Evolutionary conservation across 2,797 vertebrate genomes (phyloP), one percentile per base, ranked within the genome.

Genomic region (Sebastes nivosus): DNA sequence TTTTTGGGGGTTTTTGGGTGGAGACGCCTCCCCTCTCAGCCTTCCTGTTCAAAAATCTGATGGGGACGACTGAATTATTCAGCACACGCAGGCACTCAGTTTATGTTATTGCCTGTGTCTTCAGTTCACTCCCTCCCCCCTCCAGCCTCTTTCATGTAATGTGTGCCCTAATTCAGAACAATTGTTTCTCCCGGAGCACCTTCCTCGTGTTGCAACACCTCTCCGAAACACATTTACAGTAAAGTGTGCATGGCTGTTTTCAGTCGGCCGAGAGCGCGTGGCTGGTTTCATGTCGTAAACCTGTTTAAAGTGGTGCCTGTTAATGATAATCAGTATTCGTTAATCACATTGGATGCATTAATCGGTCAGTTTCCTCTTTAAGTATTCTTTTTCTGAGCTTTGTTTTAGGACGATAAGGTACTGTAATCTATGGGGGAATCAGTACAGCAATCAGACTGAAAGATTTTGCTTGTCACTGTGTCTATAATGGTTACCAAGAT

Each of bases 51-150:
- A 74, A 64, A 50, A 85, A 79, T 87, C 87, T 67, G 75, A 84
- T 38, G 67, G 72, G 82, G 73, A 29, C 24, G 55, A 65, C 79
- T 92, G 85, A 92, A 93, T 91, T 82, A 94, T 94, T 95, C 79
- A 93, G 59, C 84, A 72, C 58, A 64, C 9, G 8, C 24, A 86
- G 89, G 72, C 85, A 55, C 76, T 86, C 67, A 4, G 42, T 79
- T 86, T 86, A 72, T 76, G 38, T 87, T 82, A 72, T 75, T 73
- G 79, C 86, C 82, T 75, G 75, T 79, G 84, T 91, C 81, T 87
- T 84, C 76, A 63, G 59, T 75, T 86, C 72, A 58, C 75, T 32
- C 54, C 61, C 59, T n/a, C 61, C 10, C 55, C 57, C 74, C 76
- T 36, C 36, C 57, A 36, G 77, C 83, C 57, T 65, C 61, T 70